Conservation (phyloP, 2,113 vertebrate species). For the Neotoma lepida region DNA sequence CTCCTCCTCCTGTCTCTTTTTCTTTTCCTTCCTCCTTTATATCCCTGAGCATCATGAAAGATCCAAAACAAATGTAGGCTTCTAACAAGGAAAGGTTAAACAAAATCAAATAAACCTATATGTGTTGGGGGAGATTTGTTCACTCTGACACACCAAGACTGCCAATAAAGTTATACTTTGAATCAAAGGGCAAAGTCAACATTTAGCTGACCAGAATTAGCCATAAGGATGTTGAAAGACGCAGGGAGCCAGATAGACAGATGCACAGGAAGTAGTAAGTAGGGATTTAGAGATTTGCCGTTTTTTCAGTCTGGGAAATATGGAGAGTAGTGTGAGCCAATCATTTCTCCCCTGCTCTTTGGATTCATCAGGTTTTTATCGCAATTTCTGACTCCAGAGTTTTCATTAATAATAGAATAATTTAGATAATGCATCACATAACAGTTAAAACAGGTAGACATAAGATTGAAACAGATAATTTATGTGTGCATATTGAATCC, state of each 20-base stretch:
- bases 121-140: not conserved
- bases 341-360: not conserved
- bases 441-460: too few relatives aligned
- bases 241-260: not conserved
- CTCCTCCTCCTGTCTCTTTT: not conserved
- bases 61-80: not conserved
- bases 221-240: not conserved
- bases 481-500: not conserved
- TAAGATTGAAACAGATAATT: not conserved
- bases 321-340: rapidly evolving
- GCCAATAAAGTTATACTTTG: not conserved
- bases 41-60: not conserved
- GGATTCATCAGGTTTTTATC: not conserved
- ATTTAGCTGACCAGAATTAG: not conserved
- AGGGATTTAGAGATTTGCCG: not conserved
- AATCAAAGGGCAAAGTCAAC: not conserved
- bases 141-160: not conserved
- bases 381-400: not conserved
- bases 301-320: not conserved
- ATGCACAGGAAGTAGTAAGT: not conserved
- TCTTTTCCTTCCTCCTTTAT: not conserved
- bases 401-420: not conserved
- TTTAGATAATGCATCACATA: not conserved
- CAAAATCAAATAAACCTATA: not conserved
- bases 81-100: not conserved